Percentiles rank a stretch among this genome's conserved stretches.
phyloP scores from a whole-genome alignment of 2,797 vertebrate genomes.

The Labeo calbasu region DNA sequence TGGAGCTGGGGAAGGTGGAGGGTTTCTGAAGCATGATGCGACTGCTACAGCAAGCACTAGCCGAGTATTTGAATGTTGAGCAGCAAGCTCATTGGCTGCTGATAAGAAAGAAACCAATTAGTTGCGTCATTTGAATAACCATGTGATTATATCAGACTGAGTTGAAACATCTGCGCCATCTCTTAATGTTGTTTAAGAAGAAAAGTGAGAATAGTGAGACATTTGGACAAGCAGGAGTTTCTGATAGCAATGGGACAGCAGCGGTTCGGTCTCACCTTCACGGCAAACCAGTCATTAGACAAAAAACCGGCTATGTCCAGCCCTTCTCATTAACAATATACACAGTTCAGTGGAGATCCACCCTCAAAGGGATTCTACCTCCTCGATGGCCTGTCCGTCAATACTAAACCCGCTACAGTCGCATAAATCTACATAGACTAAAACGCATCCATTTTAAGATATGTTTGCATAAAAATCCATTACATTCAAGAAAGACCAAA shows the following conservation, averaged over 20 bases:
- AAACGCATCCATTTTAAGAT: neutral
- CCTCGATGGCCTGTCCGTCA: neutral
- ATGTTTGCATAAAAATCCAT: neutral
- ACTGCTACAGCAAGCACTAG: no score
- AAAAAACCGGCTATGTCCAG: constrained; percentile 4
- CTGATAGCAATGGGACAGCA: constrained; percentile 26
- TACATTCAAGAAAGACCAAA: constrained; percentile 13
- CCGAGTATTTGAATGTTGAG: no score
- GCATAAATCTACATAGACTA: constrained; percentile 24
- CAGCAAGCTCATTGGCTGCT: no score
- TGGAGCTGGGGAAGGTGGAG: no score
- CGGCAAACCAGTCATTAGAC: constrained; percentile 27
- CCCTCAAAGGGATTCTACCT: constrained; percentile 8
- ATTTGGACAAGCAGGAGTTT: neutral
- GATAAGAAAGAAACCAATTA: no score
- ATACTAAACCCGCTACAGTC: neutral
- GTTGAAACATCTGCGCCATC: neutral
- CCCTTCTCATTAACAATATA: constrained; percentile 20
- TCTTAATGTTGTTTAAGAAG: neutral
- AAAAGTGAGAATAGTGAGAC: constrained; percentile 8
- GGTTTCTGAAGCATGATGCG: no score
- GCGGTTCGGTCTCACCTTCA: constrained; percentile 20
- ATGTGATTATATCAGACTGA: no score
- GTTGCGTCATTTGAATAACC: no score
- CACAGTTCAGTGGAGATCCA: constrained; percentile 30